A percentile compares a stretch with the other conserved stretches of the same genome.
phyloP scores from a whole-genome alignment of 2,888 invertebrate species.

The Neoascia interrupta region DNA sequence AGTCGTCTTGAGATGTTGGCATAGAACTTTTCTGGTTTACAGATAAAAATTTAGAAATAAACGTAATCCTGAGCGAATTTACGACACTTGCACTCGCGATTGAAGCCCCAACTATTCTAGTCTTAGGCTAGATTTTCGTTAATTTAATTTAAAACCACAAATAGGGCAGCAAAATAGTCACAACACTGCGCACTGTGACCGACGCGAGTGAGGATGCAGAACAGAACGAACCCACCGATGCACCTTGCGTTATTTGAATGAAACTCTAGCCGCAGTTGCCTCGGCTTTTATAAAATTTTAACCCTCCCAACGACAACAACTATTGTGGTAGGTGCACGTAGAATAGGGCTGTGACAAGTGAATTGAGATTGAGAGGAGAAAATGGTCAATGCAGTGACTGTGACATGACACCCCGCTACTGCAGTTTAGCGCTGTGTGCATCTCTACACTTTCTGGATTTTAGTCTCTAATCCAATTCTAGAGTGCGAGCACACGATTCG shows the following conservation, averaged over 20 bases:
- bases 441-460: background rate
- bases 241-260: constrained; percentile 71
- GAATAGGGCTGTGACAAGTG: constrained; percentile 42
- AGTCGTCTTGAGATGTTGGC: background rate
- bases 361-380: constrained; percentile 17
- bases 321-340: constrained; percentile 3
- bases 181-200: constrained; percentile 53
- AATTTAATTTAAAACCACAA: constrained; percentile 56
- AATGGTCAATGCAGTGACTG: constrained; percentile 55
- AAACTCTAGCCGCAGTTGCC: constrained; percentile 65
- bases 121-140: constrained; percentile 17
- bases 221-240: constrained; percentile 61
- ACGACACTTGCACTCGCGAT: constrained; percentile 39
- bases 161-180: constrained; percentile 11
- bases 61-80: constrained; percentile 6
- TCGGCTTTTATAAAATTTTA: constrained; percentile 69
- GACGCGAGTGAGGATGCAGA: constrained; percentile 33
- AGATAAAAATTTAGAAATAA: constrained; percentile 7
- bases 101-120: constrained; percentile 53
- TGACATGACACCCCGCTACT: constrained; percentile 44
- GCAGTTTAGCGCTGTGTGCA: background rate
- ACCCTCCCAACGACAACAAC: constrained; percentile 28
- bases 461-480: background rate
- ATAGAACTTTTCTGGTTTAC: constrained; percentile 10
- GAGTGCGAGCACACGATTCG: constrained; percentile 39